A percentile compares a stretch with the other conserved stretches of the same genome.
Conservation (phyloP, 2,888 invertebrate species). For the Digitonthophagus gazella region DNA sequence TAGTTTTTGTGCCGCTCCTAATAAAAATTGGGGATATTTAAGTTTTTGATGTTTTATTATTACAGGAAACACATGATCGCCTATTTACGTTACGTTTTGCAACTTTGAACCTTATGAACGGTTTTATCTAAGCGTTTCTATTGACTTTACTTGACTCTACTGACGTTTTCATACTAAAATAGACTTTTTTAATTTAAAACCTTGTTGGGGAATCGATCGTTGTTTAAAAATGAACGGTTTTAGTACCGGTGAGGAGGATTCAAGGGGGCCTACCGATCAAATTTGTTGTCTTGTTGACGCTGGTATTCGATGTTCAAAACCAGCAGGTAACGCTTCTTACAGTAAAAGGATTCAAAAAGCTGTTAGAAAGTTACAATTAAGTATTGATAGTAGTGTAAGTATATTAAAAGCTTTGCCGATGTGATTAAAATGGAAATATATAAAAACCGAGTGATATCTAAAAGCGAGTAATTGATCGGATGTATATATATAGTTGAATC, state of each 20-base stretch:
- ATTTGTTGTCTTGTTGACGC: conserved; percentile 92
- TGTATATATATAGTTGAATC: too few species aligned
- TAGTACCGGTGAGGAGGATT: conserved; percentile 89
- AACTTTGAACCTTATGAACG: conserved; percentile 30
- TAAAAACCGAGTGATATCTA: too few species aligned
- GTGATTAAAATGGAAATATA: too few species aligned
- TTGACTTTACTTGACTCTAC: not conserved
- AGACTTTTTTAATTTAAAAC: not conserved
- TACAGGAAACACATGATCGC: conserved; percentile 37
- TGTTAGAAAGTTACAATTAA: conserved; percentile 84
- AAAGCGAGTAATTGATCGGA: too few species aligned
- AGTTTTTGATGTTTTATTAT: conserved; percentile 30
- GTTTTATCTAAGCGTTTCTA: conserved; percentile 30
- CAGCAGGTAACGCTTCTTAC: conserved; percentile 93
- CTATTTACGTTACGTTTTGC: conserved; percentile 30
- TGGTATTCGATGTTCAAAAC: conserved; percentile 79
- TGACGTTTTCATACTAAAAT: not conserved
- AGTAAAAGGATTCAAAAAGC: conserved; percentile 96
- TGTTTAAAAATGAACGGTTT: conserved; percentile 88
- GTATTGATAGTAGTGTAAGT: conserved; percentile 75
- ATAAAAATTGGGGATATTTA: conserved; percentile 28
- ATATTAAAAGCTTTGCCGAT: too few species aligned
- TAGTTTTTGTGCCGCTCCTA: not conserved
- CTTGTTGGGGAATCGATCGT: too few species aligned
- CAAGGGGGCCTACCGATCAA: conserved; percentile 82